Conservation (phyloP, 2,888 invertebrate genomes). For the Sinelater perroti region DNA sequence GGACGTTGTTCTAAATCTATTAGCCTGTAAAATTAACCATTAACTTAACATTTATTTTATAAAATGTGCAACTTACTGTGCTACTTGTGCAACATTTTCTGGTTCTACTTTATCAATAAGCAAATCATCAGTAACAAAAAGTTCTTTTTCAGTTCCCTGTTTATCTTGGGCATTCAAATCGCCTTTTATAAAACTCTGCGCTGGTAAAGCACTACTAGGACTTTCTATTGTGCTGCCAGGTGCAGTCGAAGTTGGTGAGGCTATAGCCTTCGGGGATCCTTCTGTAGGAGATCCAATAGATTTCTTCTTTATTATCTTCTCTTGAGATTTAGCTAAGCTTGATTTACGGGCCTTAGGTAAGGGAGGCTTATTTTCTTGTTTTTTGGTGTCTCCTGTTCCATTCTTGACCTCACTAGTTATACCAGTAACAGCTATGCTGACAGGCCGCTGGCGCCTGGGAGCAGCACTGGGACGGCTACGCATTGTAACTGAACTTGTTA, state of each 20-base stretch:
- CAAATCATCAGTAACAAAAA: too few relatives aligned
- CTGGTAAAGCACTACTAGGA: constrained; percentile 6
- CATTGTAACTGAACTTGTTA: constrained; percentile 65
- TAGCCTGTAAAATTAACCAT: constrained; percentile 16
- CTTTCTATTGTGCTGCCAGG: constrained; percentile 17
- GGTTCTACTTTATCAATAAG: too few relatives aligned
- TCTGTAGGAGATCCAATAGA: constrained; percentile 45
- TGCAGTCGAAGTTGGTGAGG: constrained; percentile 40
- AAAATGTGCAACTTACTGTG: constrained; percentile 26
- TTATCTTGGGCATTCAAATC: neutral
- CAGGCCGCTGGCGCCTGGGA: constrained; percentile 78
- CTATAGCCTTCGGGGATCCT: constrained; percentile 42
- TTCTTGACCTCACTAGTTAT: constrained; percentile 64
- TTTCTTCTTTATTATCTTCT: constrained; percentile 43
- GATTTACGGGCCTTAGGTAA: constrained; percentile 61
- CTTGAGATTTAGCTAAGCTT: constrained; percentile 47
- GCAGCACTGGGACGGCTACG: constrained; percentile 70
- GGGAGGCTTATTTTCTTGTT: constrained; percentile 63
- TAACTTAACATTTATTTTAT: neutral
- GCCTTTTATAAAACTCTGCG: constrained; percentile 16
- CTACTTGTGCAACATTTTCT: constrained; percentile 27
- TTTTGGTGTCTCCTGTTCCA: constrained; percentile 40
- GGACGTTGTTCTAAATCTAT: constrained; percentile 16
- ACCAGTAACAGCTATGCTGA: constrained; percentile 86
- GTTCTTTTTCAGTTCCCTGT: constrained; percentile 18